These are phyloP conservation scores for Cheiracanthium punctorium DNA, from an alignment of 2,888 invertebrate species.

Conservation along the genomic window DNA sequence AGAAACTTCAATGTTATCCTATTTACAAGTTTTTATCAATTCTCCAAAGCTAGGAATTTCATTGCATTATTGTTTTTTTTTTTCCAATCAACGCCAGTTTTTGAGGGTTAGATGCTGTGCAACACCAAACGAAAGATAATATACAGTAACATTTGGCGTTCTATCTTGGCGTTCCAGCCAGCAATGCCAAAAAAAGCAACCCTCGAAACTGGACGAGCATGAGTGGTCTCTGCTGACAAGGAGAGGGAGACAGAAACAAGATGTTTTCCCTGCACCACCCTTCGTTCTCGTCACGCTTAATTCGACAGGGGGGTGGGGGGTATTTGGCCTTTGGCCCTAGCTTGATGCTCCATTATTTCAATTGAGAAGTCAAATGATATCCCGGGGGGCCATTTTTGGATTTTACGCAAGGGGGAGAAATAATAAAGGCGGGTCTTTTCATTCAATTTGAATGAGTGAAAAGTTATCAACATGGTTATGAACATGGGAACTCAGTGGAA, in stretches of 20 bases:
- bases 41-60: too few relatives aligned
- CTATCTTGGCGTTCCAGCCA: neutral
- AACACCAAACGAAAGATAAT: too few relatives aligned
- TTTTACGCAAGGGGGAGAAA: neutral
- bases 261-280: constrained; percentile 33
- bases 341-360: constrained; percentile 33
- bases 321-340: constrained; percentile 30
- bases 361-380: constrained; percentile 47
- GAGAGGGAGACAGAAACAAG: constrained; percentile 43
- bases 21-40: too few relatives aligned
- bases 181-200: constrained; percentile 30
- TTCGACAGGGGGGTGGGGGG: constrained; percentile 37
- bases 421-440: neutral
- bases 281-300: constrained; percentile 38
- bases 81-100: too few relatives aligned
- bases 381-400: neutral
- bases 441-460: neutral
- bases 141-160: neutral
- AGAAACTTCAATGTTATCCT: too few relatives aligned
- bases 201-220: constrained; percentile 21
- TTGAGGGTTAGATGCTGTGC: too few relatives aligned
- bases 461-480: too few relatives aligned
- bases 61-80: too few relatives aligned
- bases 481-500: too few relatives aligned
- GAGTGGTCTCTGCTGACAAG: constrained; percentile 2